These are phyloP conservation scores for Minunthozetes semirufus DNA, from an alignment of 2,888 invertebrate genomes.

Conservation along the genomic window DNA sequence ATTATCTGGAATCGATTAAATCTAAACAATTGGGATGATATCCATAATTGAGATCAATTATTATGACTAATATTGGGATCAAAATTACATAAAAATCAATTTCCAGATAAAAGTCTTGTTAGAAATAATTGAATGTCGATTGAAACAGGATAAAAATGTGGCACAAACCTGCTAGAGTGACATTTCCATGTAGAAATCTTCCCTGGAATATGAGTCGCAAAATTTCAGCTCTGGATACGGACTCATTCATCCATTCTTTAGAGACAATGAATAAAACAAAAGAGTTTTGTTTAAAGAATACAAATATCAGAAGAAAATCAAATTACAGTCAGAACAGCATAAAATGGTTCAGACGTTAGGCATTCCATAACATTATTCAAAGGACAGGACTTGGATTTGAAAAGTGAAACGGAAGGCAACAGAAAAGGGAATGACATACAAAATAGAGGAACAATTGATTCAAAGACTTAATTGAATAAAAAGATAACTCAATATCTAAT, in stretches of 20 bases:
- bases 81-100: too few relatives aligned
- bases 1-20: too few relatives aligned
- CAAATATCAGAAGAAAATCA: slow-evolving; percentile 42
- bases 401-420: too few relatives aligned
- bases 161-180: slow-evolving; percentile 70
- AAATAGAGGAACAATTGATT: too few relatives aligned
- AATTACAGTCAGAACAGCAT: background rate
- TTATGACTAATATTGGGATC: too few relatives aligned
- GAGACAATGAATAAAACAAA: slow-evolving; percentile 39
- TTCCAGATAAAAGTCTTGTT: too few relatives aligned
- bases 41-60: too few relatives aligned
- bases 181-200: slow-evolving; percentile 97
- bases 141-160: background rate
- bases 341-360: background rate
- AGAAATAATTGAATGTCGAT: too few relatives aligned
- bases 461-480: background rate
- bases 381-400: background rate
- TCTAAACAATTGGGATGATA: too few relatives aligned
- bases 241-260: slow-evolving; percentile 92
- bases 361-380: background rate
- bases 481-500: too few relatives aligned
- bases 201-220: slow-evolving; percentile 99
- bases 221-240: slow-evolving; percentile 92
- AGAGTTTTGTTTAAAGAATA: slow-evolving; percentile 40
- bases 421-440: too few relatives aligned